Percentiles rank a stretch among this genome's conserved stretches.
Conservation (phyloP, 2,113 vertebrate species). For the Fukomys damarensis region DNA sequence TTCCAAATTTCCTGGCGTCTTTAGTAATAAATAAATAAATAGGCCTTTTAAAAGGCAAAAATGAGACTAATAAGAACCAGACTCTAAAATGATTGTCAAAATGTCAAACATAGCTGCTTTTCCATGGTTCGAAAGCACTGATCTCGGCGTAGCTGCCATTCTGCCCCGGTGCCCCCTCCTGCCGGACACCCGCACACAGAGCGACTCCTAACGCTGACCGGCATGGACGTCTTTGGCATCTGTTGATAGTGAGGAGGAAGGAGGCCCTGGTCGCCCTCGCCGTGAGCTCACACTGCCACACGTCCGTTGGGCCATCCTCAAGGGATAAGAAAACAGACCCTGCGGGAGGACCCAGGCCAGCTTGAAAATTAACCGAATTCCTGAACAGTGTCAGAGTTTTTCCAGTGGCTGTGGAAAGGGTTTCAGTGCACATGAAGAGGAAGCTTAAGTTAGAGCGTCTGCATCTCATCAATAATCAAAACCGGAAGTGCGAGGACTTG, state of each 20-base stretch:
- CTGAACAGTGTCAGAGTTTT: conserved; percentile 1
- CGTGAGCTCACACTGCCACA: background rate
- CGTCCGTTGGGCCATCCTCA: background rate
- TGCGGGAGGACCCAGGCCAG: background rate
- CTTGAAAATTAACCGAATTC: background rate
- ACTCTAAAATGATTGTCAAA: conserved; percentile 85
- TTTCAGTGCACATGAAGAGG: background rate
- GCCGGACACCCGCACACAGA: conserved; percentile 59
- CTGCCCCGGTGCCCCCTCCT: conserved; percentile 17
- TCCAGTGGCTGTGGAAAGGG: background rate
- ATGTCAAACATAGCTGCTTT: conserved; percentile 85
- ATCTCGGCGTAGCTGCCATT: conserved; percentile 77
- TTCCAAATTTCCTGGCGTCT: conserved; percentile 87
- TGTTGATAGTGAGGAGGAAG: conserved; percentile 11
- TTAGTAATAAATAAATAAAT: conserved; percentile 69
- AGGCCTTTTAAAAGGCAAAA: conserved; percentile 83
- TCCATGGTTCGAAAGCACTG: conserved; percentile 82
- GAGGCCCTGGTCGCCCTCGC: background rate
- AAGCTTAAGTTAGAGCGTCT: background rate
- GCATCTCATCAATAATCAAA: background rate
- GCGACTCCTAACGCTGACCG: conserved; percentile 71
- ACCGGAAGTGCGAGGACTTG: background rate
- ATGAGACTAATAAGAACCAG: conserved; percentile 86
- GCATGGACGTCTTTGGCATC: no score
- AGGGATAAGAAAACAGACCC: background rate